Percentiles rank a stretch among this genome's conserved stretches.
Evolutionary conservation across 2,113 vertebrate species (phyloP).

Genomic region (Engraulis encrasicolus): DNA sequence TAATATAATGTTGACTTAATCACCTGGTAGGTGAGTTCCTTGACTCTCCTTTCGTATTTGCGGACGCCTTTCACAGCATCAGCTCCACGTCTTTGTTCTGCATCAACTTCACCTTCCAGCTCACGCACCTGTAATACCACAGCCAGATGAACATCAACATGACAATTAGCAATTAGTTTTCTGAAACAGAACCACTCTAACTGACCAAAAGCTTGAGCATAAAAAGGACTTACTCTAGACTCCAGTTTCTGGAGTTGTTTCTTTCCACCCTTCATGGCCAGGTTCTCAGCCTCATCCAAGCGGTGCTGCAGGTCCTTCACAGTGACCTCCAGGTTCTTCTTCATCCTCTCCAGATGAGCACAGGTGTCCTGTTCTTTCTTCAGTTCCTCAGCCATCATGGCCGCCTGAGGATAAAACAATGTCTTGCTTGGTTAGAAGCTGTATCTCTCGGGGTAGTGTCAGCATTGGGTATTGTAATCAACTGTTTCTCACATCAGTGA

Average conservation of each 20-base stretch:
- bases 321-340: slow-evolving; percentile 89
- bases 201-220: background rate
- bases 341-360: slow-evolving; percentile 90
- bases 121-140: slow-evolving; percentile 78
- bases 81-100: slow-evolving; percentile 78
- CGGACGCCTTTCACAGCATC: slow-evolving; percentile 63
- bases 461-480: no score
- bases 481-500: slow-evolving; percentile 78
- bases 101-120: slow-evolving; percentile 82
- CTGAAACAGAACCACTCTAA: no score
- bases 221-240: slow-evolving; percentile 64
- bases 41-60: slow-evolving; percentile 76
- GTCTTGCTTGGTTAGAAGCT: no score
- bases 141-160: no score
- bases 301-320: slow-evolving; percentile 80
- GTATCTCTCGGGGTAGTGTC: background rate
- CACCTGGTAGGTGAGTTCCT: slow-evolving; percentile 76
- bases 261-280: slow-evolving; percentile 81
- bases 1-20: background rate
- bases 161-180: no score
- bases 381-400: slow-evolving; percentile 86
- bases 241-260: slow-evolving; percentile 86
- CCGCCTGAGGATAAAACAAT: slow-evolving; percentile 63
- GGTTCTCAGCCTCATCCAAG: slow-evolving; percentile 87
- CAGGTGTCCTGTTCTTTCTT: slow-evolving; percentile 89